Percentiles rank a stretch among this genome's conserved stretches.
Evolutionary conservation across 2,888 invertebrate species (phyloP).

Genomic region (Saturnia pavonia): DNA sequence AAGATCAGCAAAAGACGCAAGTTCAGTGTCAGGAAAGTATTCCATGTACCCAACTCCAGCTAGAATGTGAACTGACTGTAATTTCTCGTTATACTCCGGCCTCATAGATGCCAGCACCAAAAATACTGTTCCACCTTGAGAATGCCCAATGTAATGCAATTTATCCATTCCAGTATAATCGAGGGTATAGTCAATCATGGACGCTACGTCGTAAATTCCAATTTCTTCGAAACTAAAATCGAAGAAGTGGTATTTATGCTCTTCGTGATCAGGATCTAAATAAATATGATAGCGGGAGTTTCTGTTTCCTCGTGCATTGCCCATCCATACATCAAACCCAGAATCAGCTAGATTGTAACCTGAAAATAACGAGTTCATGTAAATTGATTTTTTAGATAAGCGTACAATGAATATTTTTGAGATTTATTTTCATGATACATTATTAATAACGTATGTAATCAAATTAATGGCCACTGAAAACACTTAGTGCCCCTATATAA

Average conservation of each 20-base stretch:
- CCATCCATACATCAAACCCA: slow-evolving; percentile 91
- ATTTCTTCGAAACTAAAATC: slow-evolving; percentile 69
- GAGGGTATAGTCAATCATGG: slow-evolving; percentile 63
- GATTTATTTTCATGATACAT: too few relatives aligned
- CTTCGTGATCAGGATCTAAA: slow-evolving; percentile 49
- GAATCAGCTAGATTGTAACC: slow-evolving; percentile 85
- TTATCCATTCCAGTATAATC: slow-evolving; percentile 44
- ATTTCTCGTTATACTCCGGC: slow-evolving; percentile 59
- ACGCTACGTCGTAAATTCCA: slow-evolving; percentile 56
- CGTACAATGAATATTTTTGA: too few relatives aligned
- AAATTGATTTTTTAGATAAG: too few relatives aligned
- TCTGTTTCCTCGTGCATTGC: slow-evolving; percentile 89
- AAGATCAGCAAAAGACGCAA: slow-evolving; percentile 34
- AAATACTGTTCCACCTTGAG: slow-evolving; percentile 67
- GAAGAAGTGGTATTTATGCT: slow-evolving; percentile 52
- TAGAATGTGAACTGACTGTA: slow-evolving; percentile 58
- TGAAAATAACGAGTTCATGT: slow-evolving; percentile 45
- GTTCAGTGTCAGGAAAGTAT: slow-evolving; percentile 45
- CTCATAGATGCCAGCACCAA: slow-evolving; percentile 52
- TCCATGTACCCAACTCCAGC: slow-evolving; percentile 62
- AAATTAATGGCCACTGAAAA: too few relatives aligned
- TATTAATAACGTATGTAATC: too few relatives aligned
- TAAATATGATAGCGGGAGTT: slow-evolving; percentile 83
- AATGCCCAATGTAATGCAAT: slow-evolving; percentile 70
- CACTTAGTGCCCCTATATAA: too few relatives aligned